Evolutionary conservation across 2,113 vertebrate species (phyloP), one percentile per base, ranked within the genome.

Genomic region (Nansenia antarctica): DNA sequence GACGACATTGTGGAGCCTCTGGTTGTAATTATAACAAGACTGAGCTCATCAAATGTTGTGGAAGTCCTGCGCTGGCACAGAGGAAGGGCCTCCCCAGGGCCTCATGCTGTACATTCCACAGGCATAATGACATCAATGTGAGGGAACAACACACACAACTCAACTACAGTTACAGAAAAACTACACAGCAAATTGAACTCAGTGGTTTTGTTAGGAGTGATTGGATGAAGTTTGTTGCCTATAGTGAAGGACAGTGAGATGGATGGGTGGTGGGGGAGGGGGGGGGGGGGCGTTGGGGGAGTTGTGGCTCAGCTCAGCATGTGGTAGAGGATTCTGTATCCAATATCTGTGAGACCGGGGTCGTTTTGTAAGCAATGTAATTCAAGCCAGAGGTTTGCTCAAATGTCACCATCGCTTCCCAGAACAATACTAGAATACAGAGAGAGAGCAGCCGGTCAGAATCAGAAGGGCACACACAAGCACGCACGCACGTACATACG

Each of bases 11-110:
- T 58, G 3, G 54, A 82, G 69, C 55, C 31, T 76, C 64, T 72
- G 76, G 60, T 65, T 78, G 49, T 61, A 76, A 85, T 82, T 78
- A 80, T 34, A 65, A 71, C 45, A 58, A 58, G 69, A 71, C 58
- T 32, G 9, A 63, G 53, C 54, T 69, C 45, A 74, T 73, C 59
- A 77, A 68, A 79, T 65, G 18, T 12, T 59, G 49, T 74, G 54
- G 26, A 78, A 73, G 62, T 59, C 47, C 31, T 62, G 42, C 54
- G 24, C 65, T 72, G 47, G 65, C 34, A 70, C 57, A 70, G 20
- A 32, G 39, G 12, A 30, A 31, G 5, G 14, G 57, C 61, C 32
- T 62, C 26, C 49, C 39, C 34, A 8, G 31, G 31, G 52, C 32
- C 70, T 42, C 29, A 42, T 68, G 72, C n/a, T 66, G 54, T 69